Evolutionary conservation across 1,140 invertebrate species (phyloP).

Genomic region (Thrips palmi): DNA sequence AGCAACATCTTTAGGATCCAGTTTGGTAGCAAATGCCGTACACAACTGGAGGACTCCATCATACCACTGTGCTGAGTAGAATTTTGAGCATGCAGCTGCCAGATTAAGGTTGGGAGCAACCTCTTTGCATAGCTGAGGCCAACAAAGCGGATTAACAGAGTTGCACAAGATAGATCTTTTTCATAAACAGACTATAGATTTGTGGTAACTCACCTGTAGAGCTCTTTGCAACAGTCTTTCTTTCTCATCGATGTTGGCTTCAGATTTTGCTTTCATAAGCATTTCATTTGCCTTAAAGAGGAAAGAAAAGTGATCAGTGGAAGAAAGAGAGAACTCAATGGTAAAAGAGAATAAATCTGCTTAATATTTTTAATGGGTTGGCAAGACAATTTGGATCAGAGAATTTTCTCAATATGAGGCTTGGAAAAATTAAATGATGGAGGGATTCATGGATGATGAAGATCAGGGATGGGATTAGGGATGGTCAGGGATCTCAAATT

Average conservation of each 20-base stretch:
- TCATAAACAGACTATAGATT: conserved; percentile 2
- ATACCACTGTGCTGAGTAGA: conserved; percentile 60
- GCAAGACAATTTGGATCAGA: too few relatives aligned
- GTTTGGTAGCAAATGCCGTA: conserved; percentile 58
- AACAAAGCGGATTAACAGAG: conserved; percentile 8
- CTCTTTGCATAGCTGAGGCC: conserved; percentile 56
- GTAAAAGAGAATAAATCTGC: too few relatives aligned
- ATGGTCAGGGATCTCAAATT: too few relatives aligned
- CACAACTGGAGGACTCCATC: conserved; percentile 78
- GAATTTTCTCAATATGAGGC: too few relatives aligned
- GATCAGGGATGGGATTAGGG: background rate
- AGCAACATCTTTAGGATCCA: conserved; percentile 76
- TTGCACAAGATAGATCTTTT: background rate
- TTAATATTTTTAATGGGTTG: too few relatives aligned
- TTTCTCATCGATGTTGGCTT: conserved; percentile 45
- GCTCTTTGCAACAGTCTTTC: conserved; percentile 57
- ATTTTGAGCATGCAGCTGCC: conserved; percentile 53
- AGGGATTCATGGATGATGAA: background rate
- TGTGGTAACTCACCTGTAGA: conserved; percentile 26
- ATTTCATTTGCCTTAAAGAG: conserved; percentile 73
- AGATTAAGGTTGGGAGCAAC: conserved; percentile 65
- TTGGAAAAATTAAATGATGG: background rate
- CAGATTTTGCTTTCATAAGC: conserved; percentile 54
- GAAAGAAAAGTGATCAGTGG: too few relatives aligned
- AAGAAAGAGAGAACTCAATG: too few relatives aligned